Evolutionary conservation across 1,140 invertebrate species (phyloP), one percentile per base, ranked within the genome.

Genomic region (Zaprionus taronus): DNA sequence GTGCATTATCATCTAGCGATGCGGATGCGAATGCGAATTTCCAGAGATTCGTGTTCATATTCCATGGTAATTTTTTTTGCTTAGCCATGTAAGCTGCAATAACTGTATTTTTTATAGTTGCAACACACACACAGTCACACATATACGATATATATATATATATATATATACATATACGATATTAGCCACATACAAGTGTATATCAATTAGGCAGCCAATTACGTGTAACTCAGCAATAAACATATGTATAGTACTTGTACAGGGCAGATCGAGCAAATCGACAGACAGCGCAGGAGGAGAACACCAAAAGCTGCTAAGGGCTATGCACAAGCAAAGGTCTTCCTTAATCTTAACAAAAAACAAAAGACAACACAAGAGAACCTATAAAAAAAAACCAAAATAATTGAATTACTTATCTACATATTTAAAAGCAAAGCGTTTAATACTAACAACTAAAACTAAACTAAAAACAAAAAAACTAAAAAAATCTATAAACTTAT

Each of bases 311-410:
- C 72, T 70, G 60, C 57, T 79, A 79, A 71, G 72, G 73, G 72
- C 67, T 75, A 76, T 77, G 75, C 75, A 77, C 58, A 77, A 71
- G 79, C 76, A 81, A 82, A 73, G 77, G 80, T 82, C 80, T 82
- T 82, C 80, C 80, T 82, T 82, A 82, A 79, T 77, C 70, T 80
- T 82, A 79, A 31, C 24, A 31, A 79, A 73, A 64, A 51, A 26
- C 14, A 24, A 65, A 20, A 53, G 28, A 34, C 28, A 44, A 57
- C 58, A 66, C 9, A 57, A 62, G n/a, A 66, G 38, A 73, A 66
- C 28, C 26, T 22, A 64, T n/a, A 17, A 34, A 65, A 20, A 51
- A 51, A 15, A 51, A 36, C 24, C 62, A 68, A 15, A 34, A 22
- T 56, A 69, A 49, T 36, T 74, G 47, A 74, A 66, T 51, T 24